Conservation (phyloP, 2,113 vertebrate genomes). For the Scortum barcoo region DNA sequence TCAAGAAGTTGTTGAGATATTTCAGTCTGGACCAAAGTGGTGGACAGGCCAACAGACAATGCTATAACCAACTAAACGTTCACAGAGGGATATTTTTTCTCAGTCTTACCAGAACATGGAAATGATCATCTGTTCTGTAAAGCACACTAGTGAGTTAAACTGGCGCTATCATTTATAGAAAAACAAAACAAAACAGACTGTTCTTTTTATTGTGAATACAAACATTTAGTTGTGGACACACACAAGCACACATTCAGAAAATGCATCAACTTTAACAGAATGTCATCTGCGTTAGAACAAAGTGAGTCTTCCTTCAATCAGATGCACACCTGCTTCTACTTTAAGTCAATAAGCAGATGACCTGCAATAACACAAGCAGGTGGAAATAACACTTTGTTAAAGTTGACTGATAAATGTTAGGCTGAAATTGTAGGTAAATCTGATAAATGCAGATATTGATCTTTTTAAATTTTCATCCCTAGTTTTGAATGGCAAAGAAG, state of each 20-base stretch:
- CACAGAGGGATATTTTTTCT: not conserved
- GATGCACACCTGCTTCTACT: not conserved
- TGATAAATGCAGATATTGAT: not conserved
- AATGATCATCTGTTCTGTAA: not conserved
- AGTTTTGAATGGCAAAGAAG: not conserved
- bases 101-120: not conserved
- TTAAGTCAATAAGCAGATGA: not conserved
- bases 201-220: not conserved
- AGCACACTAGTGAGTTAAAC: not conserved
- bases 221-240: not conserved
- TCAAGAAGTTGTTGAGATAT: too few relatives aligned
- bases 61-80: too few relatives aligned
- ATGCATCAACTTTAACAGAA: not conserved
- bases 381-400: not conserved
- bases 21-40: too few relatives aligned
- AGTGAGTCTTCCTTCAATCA: not conserved
- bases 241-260: not conserved
- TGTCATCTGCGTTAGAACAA: not conserved
- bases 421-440: not conserved
- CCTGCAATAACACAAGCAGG: not conserved
- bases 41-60: not conserved
- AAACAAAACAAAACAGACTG: not conserved
- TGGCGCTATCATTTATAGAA: not conserved
- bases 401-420: not conserved
- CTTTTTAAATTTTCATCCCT: not conserved